These are phyloP conservation scores for Myotis vivesi DNA, from an alignment of 2,797 vertebrate genomes.

Conservation along the genomic window DNA sequence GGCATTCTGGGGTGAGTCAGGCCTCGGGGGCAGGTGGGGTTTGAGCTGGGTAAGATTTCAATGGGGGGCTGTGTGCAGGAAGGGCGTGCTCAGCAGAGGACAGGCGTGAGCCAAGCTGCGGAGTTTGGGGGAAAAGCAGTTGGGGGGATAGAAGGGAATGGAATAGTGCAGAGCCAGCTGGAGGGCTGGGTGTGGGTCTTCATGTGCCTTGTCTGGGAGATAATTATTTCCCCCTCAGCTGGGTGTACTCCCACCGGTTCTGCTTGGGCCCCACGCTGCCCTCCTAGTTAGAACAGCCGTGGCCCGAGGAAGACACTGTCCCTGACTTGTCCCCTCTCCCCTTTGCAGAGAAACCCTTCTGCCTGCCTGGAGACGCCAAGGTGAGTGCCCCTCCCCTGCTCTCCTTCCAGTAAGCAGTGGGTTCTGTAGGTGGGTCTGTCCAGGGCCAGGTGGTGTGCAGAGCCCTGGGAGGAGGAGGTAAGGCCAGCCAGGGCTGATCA, in stretches of 20 bases:
- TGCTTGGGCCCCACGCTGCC: not conserved
- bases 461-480: not conserved
- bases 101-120: fast-evolving
- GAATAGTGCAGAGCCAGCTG: not conserved
- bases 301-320: not conserved
- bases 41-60: not conserved
- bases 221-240: not conserved
- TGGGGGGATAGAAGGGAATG: fast-evolving
- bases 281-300: not conserved
- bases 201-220: not conserved
- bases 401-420: not conserved
- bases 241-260: not conserved
- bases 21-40: not conserved
- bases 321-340: constrained; percentile 32
- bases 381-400: not conserved
- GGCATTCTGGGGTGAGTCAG: not conserved
- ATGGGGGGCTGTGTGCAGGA: not conserved
- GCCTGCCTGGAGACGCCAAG: constrained; percentile 55
- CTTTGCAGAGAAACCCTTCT: constrained; percentile 63
- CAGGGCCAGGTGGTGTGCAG: not conserved
- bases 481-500: not conserved
- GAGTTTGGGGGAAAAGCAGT: not conserved
- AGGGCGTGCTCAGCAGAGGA: not conserved
- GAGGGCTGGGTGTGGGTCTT: not conserved
- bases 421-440: not conserved